Conservation (phyloP, 1,140 invertebrate species). For the Brachionus koreanus region DNA sequence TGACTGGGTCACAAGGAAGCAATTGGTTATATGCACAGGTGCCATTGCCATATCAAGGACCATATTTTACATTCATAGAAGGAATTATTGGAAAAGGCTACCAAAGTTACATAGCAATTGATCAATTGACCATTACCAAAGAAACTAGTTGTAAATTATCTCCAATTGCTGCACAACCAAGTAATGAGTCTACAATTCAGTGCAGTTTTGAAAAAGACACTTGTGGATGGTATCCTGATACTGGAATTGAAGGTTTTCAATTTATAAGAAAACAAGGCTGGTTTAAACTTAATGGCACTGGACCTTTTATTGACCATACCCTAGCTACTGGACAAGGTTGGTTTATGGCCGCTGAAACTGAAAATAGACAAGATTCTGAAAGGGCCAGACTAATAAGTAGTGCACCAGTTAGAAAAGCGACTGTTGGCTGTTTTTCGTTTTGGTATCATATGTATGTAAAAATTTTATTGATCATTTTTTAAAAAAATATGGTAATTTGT, state of each 20-base stretch:
- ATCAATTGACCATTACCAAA: constrained; percentile 13
- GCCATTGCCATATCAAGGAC: constrained; percentile 46
- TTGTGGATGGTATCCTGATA: constrained; percentile 34
- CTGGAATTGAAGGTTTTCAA: neutral
- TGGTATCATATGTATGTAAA: constrained; percentile 34
- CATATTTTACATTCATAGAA: constrained; percentile 14
- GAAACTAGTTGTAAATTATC: neutral
- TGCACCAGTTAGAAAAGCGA: neutral
- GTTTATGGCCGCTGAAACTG: neutral
- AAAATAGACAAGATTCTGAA: constrained; percentile 1
- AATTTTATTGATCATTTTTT: neutral
- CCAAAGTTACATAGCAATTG: constrained; percentile 20
- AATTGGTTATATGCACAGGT: constrained; percentile 50
- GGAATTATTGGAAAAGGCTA: constrained; percentile 28
- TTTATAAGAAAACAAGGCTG: constrained; percentile 14
- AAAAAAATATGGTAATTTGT: neutral
- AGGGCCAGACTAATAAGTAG: neutral
- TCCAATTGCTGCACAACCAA: constrained; percentile 18
- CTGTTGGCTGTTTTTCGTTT: constrained; percentile 2
- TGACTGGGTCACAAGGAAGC: constrained; percentile 50
- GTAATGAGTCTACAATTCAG: neutral
- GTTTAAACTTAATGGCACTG: constrained; percentile 50
- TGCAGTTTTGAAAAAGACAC: constrained; percentile 38
- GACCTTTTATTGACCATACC: constrained; percentile 61
- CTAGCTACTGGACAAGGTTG: constrained; percentile 63